Evolutionary conservation across 1,140 invertebrate species (phyloP).

Genomic region (Grapholita molesta): DNA sequence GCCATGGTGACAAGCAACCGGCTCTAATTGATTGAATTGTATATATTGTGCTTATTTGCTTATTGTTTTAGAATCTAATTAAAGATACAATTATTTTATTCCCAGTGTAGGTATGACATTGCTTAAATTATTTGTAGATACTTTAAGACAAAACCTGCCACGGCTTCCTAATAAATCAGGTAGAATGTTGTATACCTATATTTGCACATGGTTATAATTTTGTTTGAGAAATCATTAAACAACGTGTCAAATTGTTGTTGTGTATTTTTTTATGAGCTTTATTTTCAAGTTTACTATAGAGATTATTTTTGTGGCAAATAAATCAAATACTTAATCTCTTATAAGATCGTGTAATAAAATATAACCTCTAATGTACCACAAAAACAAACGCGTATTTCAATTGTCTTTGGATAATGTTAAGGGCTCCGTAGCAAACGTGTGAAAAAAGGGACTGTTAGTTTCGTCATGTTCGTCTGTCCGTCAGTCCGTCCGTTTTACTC

Average conservation of each 20-base stretch:
- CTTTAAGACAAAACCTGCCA: constrained; percentile 49
- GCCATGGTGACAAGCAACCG: not conserved
- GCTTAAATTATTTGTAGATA: constrained; percentile 55
- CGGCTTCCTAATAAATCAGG: constrained; percentile 51
- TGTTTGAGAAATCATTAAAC: not conserved
- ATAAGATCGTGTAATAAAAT: not conserved
- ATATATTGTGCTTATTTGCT: not conserved
- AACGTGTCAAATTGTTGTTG: not conserved
- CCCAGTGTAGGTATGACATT: constrained; percentile 62
- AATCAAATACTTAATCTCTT: not conserved
- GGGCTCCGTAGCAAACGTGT: too few species aligned
- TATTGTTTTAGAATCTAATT: not conserved
- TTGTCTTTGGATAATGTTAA: not conserved
- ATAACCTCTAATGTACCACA: not conserved
- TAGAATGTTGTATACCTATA: constrained; percentile 26
- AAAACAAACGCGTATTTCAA: not conserved
- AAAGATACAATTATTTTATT: not conserved
- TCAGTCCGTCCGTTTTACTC: too few species aligned
- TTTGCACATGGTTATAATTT: constrained; percentile 1
- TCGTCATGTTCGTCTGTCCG: too few species aligned
- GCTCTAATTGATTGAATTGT: not conserved
- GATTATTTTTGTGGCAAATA: too few species aligned
- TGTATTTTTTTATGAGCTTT: not conserved
- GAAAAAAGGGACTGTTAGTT: too few species aligned
- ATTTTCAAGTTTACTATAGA: too few species aligned